Conservation (phyloP, 2,797 vertebrate species). For the Sternotherus odoratus region DNA sequence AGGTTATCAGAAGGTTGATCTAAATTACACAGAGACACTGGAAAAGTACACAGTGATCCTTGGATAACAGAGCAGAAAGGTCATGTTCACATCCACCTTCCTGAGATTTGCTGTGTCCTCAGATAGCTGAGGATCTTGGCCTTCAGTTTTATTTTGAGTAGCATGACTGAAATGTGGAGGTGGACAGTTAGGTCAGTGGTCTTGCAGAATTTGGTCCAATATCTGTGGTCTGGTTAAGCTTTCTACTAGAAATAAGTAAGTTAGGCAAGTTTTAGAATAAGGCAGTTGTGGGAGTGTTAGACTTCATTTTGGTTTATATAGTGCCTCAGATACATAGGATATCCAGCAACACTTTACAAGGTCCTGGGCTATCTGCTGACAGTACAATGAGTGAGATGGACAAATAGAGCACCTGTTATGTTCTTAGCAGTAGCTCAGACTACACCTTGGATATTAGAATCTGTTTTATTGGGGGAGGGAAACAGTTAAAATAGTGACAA, state of each 20-base stretch:
- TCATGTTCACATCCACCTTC: not conserved
- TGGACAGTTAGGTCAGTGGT: accelerated
- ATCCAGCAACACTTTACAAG: not conserved
- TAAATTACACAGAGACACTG: not conserved
- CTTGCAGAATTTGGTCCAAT: accelerated
- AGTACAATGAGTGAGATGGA: not conserved
- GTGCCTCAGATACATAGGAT: not conserved
- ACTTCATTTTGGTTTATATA: not conserved
- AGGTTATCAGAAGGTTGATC: not conserved
- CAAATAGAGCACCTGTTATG: not conserved
- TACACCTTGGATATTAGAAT: not conserved
- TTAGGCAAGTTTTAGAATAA: not conserved
- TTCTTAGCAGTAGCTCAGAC: not conserved
- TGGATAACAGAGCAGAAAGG: not conserved
- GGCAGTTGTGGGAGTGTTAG: not conserved
- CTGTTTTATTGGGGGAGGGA: not conserved
- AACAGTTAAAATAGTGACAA: not conserved
- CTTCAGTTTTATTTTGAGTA: slow-evolving; percentile 25
- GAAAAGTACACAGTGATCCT: not conserved
- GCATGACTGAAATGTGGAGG: slow-evolving; percentile 34
- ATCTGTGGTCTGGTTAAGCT: not conserved
- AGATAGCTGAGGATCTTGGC: not conserved
- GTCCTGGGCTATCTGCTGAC: not conserved
- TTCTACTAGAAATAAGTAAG: not conserved
- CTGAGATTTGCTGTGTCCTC: not conserved